phyloP scores from a whole-genome alignment of 1,140 invertebrate genomes.

The Lepidurus arcticus region DNA sequence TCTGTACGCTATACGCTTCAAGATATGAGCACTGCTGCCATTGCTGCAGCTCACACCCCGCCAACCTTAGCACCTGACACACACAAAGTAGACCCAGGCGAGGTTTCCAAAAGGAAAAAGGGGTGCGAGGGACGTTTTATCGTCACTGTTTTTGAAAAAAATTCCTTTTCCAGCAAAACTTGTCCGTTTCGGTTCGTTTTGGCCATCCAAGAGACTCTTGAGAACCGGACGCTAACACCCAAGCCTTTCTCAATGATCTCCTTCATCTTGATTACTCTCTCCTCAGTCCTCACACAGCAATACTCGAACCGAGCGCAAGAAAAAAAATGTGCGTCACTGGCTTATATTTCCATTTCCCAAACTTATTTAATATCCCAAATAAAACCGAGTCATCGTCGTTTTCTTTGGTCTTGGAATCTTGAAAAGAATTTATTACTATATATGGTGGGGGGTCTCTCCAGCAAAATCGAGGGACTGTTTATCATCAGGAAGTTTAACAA shows the following conservation, averaged over 20 bases:
- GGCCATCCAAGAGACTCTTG: background rate
- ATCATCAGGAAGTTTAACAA: background rate
- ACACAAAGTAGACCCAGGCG: slow-evolving; percentile 6
- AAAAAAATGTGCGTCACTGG: background rate
- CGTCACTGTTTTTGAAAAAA: background rate
- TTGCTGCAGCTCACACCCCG: background rate
- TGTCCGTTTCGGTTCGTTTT: background rate
- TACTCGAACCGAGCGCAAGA: background rate
- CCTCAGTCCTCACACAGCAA: background rate
- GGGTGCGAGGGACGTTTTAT: background rate
- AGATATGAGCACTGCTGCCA: slow-evolving; percentile 18
- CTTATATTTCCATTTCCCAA: background rate
- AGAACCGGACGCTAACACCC: background rate
- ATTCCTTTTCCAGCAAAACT: background rate
- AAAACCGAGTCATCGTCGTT: background rate
- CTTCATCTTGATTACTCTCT: background rate
- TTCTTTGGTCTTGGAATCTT: background rate
- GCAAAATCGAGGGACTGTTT: background rate
- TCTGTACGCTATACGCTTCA: slow-evolving; percentile 10
- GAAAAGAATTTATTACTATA: background rate
- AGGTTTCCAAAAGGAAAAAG: background rate
- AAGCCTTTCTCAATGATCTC: background rate
- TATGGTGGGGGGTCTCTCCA: background rate
- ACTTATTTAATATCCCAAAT: background rate
- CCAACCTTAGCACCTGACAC: slow-evolving; percentile 17